Conservation (phyloP, 2,888 invertebrate genomes). For the Ferdinandea cuprea region DNA sequence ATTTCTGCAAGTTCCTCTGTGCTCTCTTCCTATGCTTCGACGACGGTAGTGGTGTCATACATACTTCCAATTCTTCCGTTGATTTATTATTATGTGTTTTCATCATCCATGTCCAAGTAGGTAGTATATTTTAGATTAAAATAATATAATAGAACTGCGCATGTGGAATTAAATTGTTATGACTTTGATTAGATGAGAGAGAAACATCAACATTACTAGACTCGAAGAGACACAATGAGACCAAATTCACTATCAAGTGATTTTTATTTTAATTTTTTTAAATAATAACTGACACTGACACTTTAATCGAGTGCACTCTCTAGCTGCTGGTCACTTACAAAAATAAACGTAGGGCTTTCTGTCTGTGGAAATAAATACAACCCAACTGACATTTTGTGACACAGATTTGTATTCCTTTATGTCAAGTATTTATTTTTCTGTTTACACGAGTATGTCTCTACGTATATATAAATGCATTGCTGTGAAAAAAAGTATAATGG, state of each 20-base stretch:
- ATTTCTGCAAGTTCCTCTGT: neutral
- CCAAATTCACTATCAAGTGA: conserved; percentile 19
- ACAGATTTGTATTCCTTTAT: conserved; percentile 26
- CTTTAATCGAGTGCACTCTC: conserved; percentile 38
- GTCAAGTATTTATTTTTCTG: neutral
- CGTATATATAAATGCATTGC: neutral
- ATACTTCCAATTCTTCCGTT: conserved; percentile 39
- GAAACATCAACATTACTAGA: conserved; percentile 27
- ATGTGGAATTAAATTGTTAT: conserved; percentile 71
- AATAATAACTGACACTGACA: conserved; percentile 48
- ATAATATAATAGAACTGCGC: conserved; percentile 65
- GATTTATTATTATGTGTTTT: conserved; percentile 2
- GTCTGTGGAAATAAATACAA: conserved; percentile 2
- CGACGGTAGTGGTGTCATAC: neutral
- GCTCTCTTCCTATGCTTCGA: conserved; percentile 40
- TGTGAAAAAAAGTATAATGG: neutral
- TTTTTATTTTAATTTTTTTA: neutral
- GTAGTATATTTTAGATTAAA: conserved; percentile 52
- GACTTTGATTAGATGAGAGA: conserved; percentile 63
- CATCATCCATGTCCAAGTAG: neutral
- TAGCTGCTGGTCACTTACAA: conserved; percentile 27
- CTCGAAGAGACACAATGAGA: conserved; percentile 38
- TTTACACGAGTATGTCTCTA: neutral
- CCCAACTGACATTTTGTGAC: conserved; percentile 19
- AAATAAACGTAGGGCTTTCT: conserved; percentile 5